phyloP scores from a whole-genome alignment of 37 sponge, comb jelly and placozoan species.

The Mnemiopsis leidyi region DNA sequence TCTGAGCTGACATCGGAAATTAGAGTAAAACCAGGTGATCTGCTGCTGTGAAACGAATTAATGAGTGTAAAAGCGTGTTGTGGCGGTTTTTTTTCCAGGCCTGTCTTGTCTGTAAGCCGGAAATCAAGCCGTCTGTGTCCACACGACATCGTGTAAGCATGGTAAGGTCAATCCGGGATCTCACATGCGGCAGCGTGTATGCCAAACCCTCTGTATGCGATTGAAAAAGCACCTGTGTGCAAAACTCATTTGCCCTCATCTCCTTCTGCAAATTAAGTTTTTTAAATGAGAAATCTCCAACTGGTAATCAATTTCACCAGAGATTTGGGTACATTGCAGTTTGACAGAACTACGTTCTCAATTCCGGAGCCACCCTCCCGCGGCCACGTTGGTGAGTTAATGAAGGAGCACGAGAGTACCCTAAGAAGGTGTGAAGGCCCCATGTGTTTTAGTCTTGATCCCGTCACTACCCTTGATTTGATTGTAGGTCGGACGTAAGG shows the following conservation, averaged over 20 bases:
- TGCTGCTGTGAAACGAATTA: background rate
- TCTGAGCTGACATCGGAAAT: no score
- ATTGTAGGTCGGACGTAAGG: background rate
- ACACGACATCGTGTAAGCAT: background rate
- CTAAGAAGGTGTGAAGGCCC: background rate
- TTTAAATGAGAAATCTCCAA: background rate
- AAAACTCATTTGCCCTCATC: background rate
- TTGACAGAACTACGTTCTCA: background rate
- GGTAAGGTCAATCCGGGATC: background rate
- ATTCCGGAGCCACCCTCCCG: background rate
- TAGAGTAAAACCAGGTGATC: background rate
- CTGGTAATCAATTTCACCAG: background rate
- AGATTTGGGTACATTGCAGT: background rate
- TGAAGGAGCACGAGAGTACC: background rate
- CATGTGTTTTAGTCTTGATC: background rate
- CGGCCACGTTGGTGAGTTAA: background rate
- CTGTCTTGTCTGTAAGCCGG: background rate
- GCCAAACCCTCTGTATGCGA: no score
- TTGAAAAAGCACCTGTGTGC: background rate
- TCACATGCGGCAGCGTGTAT: background rate
- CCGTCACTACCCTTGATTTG: background rate
- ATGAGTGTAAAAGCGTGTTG: background rate
- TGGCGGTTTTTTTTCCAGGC: background rate
- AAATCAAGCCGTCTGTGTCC: background rate
- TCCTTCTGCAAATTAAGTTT: background rate